Conservation (phyloP, 2,797 vertebrate genomes). For the Poliocrania exsul region DNA sequence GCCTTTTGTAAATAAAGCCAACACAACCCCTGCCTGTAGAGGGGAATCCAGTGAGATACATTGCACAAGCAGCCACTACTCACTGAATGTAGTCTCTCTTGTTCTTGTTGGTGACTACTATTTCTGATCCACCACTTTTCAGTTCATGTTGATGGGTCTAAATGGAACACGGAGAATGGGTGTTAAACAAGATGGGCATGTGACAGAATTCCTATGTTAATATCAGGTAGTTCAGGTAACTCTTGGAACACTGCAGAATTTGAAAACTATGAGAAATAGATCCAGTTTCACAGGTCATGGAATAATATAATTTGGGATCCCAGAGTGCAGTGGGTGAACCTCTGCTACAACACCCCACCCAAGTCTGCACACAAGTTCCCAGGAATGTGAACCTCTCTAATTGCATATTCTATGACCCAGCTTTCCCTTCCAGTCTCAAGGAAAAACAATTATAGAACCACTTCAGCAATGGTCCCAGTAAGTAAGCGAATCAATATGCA, state of each 20-base stretch:
- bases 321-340: background rate
- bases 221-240: background rate
- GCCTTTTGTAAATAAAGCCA: background rate
- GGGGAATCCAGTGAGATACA: background rate
- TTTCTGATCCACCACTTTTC: slow-evolving; percentile 88
- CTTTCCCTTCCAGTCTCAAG: background rate
- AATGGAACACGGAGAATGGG: slow-evolving; percentile 13
- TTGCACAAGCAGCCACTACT: slow-evolving; percentile 51
- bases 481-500: background rate
- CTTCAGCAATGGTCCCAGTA: background rate
- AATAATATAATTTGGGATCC: background rate
- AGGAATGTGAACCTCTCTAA: background rate
- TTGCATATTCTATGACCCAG: background rate
- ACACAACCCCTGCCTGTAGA: background rate
- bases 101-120: slow-evolving; percentile 91
- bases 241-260: background rate
- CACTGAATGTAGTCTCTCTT: slow-evolving; percentile 98
- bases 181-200: background rate
- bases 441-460: background rate
- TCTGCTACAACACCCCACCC: background rate
- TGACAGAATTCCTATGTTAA: background rate
- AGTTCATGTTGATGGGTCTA: slow-evolving; percentile 96
- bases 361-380: background rate
- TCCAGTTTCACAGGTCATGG: background rate
- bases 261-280: background rate